Evolutionary conservation across 2,797 vertebrate genomes (phyloP).

Genomic region (Paratrypauchen microcephalus): DNA sequence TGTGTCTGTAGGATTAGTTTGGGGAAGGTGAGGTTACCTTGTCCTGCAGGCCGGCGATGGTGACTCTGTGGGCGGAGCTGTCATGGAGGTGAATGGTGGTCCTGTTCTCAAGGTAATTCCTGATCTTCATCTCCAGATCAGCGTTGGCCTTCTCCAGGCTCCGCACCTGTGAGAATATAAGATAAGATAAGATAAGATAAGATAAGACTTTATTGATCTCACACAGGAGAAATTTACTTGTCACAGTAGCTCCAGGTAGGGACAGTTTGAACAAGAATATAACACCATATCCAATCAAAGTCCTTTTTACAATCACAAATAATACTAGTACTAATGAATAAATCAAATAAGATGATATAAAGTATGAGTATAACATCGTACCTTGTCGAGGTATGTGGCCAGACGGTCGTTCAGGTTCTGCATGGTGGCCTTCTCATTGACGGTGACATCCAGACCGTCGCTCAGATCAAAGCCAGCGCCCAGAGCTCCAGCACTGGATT

Average conservation of each 20-base stretch:
- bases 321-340: background rate
- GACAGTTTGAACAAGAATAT: no score
- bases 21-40: background rate
- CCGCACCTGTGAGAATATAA: conserved; percentile 17
- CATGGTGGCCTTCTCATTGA: conserved; percentile 81
- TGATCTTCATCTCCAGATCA: conserved; percentile 85
- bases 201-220: no score
- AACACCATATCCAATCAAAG: background rate
- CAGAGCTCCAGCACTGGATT: conserved; percentile 32
- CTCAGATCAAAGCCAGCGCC: conserved; percentile 5
- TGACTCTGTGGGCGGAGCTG: conserved; percentile 72
- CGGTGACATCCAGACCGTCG: conserved; percentile 18
- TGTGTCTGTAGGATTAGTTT: background rate
- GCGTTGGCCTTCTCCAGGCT: conserved; percentile 81
- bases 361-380: conserved; percentile 33
- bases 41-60: conserved; percentile 81
- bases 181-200: no score
- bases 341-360: background rate
- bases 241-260: no score
- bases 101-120: conserved; percentile 76
- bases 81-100: conserved; percentile 67
- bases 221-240: no score
- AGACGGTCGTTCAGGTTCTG: conserved; percentile 90
- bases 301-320: background rate
- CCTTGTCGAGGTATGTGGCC: conserved; percentile 85